Base-by-base conservation (phyloP, 2,888 invertebrate species). In the Drosophila leonis region DNA sequence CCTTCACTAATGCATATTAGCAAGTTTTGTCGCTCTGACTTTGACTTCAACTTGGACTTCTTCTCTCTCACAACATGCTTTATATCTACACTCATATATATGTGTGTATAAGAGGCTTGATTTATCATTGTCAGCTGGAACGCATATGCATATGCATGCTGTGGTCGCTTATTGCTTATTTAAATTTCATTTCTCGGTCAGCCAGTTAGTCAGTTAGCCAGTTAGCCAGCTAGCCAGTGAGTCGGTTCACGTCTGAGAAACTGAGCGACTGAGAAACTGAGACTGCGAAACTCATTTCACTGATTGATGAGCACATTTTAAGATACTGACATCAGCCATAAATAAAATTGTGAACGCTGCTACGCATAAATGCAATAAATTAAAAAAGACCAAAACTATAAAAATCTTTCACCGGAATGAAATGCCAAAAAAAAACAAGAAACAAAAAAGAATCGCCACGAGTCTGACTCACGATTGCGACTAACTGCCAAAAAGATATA, bases 251-350 rank as follows among this genome's bases (percentile, higher is more conserved):
- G 55, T 61, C 55, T 37, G 46, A 41, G 56, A 37, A 52, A 46
- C 68, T 59, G 46, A 41, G 56, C 24, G 35, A 46, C 68, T 59
- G 33, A 48, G 35, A 54, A 65, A 51, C 57, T 55, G 51, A 52
- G 54, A 24, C 66, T 31, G 65, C 44, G 65, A 66, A 87, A 76
- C 83, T 82, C 88, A 83, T 82, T 83, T 82, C 74, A 66, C 88
- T 86, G 86, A 86, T 86, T 83, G 86, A 86, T 86, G 86, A 35
- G 66, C 74, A 78, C 77, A 80, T 85, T 85, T 83, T 80, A 72
- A 75, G 73, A 72, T 67, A 67, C 76, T 72, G 86, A 73, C 88
- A 80, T 63, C 31, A 55, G 72, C 70, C 75, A 85, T 86, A 86
- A 86, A 86, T 86, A 83, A 83, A 62, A 68, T 72, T 62, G 65